A percentile compares a stretch with the other conserved stretches of the same genome.
Evolutionary conservation across 2,888 invertebrate genomes (phyloP).

Genomic region (Dromius quadrimaculatus): DNA sequence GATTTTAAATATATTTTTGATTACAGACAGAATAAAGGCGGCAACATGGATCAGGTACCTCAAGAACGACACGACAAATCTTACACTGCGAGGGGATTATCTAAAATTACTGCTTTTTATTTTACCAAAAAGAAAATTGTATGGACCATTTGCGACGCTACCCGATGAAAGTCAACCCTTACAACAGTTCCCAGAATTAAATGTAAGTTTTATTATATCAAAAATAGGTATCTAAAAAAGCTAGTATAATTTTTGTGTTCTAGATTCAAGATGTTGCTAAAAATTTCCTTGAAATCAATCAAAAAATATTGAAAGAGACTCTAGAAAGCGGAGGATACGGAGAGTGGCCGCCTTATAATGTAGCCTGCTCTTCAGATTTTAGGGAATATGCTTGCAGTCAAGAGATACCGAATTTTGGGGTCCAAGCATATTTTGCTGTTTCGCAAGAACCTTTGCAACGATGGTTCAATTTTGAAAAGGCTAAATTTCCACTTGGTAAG

Average conservation of each 20-base stretch:
- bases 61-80: slow-evolving; percentile 58
- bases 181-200: slow-evolving; percentile 58
- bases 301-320: slow-evolving; percentile 45
- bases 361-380: slow-evolving; percentile 65
- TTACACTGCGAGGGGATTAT: slow-evolving; percentile 63
- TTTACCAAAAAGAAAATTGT: slow-evolving; percentile 64
- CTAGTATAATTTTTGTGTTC: slow-evolving; percentile 16
- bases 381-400: slow-evolving; percentile 67
- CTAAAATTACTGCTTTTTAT: slow-evolving; percentile 66
- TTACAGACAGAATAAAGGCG: slow-evolving; percentile 64
- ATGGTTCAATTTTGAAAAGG: slow-evolving; percentile 64
- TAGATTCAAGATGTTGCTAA: slow-evolving; percentile 62
- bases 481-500: slow-evolving; percentile 54
- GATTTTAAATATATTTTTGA: slow-evolving; percentile 27
- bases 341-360: slow-evolving; percentile 61
- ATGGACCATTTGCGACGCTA: slow-evolving; percentile 64
- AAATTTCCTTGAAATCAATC: slow-evolving; percentile 61
- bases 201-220: background rate
- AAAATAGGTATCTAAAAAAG: slow-evolving; percentile 8
- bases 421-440: slow-evolving; percentile 69
- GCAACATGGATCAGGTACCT: slow-evolving; percentile 67
- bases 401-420: slow-evolving; percentile 67
- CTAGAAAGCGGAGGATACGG: slow-evolving; percentile 58
- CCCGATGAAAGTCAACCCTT: slow-evolving; percentile 61
- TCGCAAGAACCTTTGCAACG: slow-evolving; percentile 66